Base-by-base conservation (phyloP, 92 coral and sea anemone genomes). In the Parazoanthus darwini region DNA sequence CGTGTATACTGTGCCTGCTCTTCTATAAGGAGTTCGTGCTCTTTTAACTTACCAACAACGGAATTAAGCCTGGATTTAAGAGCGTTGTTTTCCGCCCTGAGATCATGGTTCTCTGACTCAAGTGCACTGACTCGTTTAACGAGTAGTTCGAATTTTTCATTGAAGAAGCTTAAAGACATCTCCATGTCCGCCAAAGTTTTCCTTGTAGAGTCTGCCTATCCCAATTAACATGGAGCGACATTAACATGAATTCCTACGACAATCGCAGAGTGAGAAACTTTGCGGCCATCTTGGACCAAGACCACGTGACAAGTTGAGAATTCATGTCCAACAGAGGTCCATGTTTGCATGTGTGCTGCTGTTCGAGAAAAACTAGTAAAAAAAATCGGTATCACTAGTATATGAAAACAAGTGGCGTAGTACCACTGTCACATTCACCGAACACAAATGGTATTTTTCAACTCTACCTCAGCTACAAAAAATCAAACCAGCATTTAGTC, bases 121-220 rank as follows among this genome's bases (percentile, higher is more conserved):
- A 50, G 56, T 50, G 56, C 56, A 10, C 56, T 80, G 84, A 74
- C 78, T 74, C 78, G 78, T 78, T 78, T 48, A 79, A 79, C 85
- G 67, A 80, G 46, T 51, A 80, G 71, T 80, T 80, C 85, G 85
- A 80, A 80, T 56, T 80, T 33, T 80, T 51, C 72, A 80, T 80
- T 80, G 54, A 80, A 80, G 70, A 80, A 80, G 85, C 85, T 80
- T 80, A 80, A 80, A 54, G 84, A 15, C 71, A 80, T 36, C 84
- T 80, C 85, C 85, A 56, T 80, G 71, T 80, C 85, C 85, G 85
- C 85, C 85, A 80, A 80, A 80, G 72, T 54, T 80, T 80, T 80
- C 85, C 85, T 81, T 81, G 74, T 56, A 56, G 73, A 38, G n/a
- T 81, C 85, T 58, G 85, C 74, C 85, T 81, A 81, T 18, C 74